These are phyloP conservation scores for Bombus consobrinus DNA, from an alignment of 1,140 invertebrate genomes.

Conservation along the genomic window DNA sequence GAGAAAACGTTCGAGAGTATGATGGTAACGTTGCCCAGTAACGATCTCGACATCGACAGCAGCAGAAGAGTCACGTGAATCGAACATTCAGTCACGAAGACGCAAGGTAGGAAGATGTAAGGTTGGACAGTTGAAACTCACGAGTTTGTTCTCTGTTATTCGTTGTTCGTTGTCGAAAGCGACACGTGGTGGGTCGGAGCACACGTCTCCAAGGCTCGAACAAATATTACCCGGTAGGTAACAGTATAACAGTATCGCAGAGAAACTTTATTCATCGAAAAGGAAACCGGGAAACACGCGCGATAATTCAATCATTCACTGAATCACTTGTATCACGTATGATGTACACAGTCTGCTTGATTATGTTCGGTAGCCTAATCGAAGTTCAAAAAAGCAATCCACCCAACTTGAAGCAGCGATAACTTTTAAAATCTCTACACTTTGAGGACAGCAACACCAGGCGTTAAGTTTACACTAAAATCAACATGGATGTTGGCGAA, in stretches of 20 bases:
- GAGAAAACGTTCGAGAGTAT: background rate
- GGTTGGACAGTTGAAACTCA: background rate
- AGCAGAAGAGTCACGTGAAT: background rate
- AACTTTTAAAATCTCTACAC: background rate
- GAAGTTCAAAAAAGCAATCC: background rate
- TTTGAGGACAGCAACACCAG: background rate
- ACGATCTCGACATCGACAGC: too few species aligned
- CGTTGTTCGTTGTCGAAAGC: slow-evolving; percentile 5
- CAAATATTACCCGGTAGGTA: background rate
- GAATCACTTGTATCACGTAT: background rate
- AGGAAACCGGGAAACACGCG: background rate
- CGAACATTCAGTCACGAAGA: background rate
- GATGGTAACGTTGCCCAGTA: background rate
- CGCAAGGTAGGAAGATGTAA: too few species aligned
- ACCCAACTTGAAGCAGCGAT: background rate
- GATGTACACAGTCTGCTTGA: background rate
- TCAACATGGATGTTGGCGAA: background rate
- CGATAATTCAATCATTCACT: background rate
- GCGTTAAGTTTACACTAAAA: background rate
- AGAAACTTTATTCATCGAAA: background rate
- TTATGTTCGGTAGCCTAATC: background rate
- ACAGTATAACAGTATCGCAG: too few species aligned
- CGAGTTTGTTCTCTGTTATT: background rate
- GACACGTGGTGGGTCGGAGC: slow-evolving; percentile 19
- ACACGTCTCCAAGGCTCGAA: background rate